Percentiles rank a stretch among this genome's conserved stretches.
phyloP scores from a whole-genome alignment of 2,113 vertebrate species.

The Echinops telfairi region DNA sequence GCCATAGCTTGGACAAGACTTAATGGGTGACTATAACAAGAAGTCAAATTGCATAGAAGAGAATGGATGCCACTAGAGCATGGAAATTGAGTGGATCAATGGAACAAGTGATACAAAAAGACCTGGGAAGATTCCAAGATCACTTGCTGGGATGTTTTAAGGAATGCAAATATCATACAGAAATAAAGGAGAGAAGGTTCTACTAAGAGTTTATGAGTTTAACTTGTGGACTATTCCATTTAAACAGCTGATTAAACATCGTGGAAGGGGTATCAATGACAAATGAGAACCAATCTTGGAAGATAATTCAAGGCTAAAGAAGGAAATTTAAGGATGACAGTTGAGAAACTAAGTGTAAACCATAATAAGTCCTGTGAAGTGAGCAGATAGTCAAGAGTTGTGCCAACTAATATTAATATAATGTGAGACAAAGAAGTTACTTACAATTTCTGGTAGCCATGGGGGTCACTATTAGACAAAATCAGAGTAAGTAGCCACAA shows the following conservation, averaged over 20 bases:
- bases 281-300: slow-evolving; percentile 23
- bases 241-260: neutral
- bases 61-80: neutral
- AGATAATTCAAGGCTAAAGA: neutral
- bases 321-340: neutral
- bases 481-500: no score
- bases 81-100: neutral
- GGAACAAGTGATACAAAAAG: neutral
- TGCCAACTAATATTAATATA: neutral
- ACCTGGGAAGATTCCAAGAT: neutral
- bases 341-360: neutral
- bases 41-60: neutral
- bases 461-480: no score
- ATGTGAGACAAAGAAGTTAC: neutral
- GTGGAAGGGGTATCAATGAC: neutral
- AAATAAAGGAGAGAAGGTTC: neutral
- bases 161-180: neutral
- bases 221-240: neutral
- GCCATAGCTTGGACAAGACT: neutral
- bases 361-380: neutral
- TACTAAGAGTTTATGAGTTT: neutral
- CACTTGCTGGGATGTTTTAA: neutral
- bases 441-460: slow-evolving; percentile 23
- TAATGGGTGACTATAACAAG: neutral
- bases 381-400: neutral